phyloP scores from a whole-genome alignment of 2,888 invertebrate genomes.

The Elmis aenea region DNA sequence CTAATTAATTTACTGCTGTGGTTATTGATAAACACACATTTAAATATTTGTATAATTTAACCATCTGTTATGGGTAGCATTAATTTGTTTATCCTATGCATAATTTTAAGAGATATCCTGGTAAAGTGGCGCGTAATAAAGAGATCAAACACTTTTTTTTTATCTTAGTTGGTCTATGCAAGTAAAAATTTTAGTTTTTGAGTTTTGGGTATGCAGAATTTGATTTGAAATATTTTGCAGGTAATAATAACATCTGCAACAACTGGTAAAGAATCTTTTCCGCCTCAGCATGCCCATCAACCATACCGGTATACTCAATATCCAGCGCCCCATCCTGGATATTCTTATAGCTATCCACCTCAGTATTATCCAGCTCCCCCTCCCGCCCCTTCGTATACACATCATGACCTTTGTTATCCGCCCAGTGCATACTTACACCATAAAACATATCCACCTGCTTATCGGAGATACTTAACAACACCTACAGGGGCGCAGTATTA shows the following conservation, averaged over 20 bases:
- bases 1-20: no score
- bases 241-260: constrained; percentile 46
- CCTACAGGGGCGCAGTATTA: constrained; percentile 48
- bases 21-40: no score
- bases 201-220: not conserved
- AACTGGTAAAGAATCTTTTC: constrained; percentile 40
- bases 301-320: constrained; percentile 40
- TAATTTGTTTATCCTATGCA: no score
- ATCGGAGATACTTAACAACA: constrained; percentile 36
- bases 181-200: not conserved
- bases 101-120: no score
- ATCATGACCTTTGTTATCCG: constrained; percentile 52
- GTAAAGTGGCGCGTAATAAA: no score
- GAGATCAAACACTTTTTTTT: no score
- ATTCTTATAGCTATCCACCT: constrained; percentile 40
- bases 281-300: constrained; percentile 46
- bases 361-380: constrained; percentile 49
- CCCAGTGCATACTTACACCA: constrained; percentile 41
- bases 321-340: constrained; percentile 33
- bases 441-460: constrained; percentile 36
- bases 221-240: constrained; percentile 27
- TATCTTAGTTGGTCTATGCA: not conserved
- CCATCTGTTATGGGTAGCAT: no score
- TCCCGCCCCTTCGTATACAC: constrained; percentile 39
- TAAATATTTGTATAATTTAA: no score